Conservation (phyloP, 2,113 vertebrate species). For the Rynchops niger region DNA sequence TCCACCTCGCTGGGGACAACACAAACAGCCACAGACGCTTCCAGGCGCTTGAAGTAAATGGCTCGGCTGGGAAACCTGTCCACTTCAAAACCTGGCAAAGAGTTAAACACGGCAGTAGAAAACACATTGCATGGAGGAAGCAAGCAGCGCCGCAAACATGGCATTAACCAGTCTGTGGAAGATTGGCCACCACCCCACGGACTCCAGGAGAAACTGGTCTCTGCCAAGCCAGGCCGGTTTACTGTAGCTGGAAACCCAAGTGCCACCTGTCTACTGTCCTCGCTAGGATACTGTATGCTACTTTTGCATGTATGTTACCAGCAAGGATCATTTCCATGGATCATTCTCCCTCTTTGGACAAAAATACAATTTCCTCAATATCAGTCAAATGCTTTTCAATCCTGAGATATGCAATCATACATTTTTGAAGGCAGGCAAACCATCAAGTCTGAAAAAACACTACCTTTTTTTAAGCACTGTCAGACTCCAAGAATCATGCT, state of each 20-base stretch:
- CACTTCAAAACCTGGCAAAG: neutral
- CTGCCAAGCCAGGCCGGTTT: neutral
- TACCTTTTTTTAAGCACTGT: neutral
- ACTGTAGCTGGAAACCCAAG: neutral
- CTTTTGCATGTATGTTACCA: neutral
- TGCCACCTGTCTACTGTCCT: neutral
- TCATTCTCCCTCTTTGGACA: neutral
- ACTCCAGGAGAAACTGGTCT: neutral
- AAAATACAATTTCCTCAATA: neutral
- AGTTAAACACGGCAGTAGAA: neutral
- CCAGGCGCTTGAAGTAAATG: neutral
- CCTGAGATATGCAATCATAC: neutral
- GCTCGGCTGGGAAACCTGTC: neutral
- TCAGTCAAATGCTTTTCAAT: neutral
- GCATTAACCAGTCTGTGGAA: neutral
- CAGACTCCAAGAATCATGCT: neutral
- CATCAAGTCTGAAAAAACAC: neutral
- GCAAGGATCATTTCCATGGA: neutral
- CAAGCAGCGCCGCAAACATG: rapidly evolving
- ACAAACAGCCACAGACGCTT: neutral
- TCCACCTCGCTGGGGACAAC: neutral
- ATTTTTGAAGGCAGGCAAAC: neutral
- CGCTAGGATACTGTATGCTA: neutral
- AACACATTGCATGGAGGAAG: rapidly evolving
- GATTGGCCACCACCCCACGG: neutral